phyloP scores from a whole-genome alignment of 1,140 invertebrate genomes.

The Hestina assimilis region DNA sequence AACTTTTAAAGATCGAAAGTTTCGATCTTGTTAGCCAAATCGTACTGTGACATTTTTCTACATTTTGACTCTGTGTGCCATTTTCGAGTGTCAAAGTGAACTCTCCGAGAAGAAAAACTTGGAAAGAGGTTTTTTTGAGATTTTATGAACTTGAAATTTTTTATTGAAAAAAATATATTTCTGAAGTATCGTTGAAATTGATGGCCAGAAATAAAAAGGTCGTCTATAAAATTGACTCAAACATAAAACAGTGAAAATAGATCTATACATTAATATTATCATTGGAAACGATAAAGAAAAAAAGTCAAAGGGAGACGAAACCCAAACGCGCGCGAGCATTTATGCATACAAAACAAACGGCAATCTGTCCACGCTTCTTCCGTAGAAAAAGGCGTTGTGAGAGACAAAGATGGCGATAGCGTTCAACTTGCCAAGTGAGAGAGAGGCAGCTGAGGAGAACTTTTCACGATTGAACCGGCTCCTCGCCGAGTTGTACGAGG shows the following conservation, averaged over 20 bases:
- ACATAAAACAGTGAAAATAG: not conserved
- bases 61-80: constrained; percentile 42
- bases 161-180: not conserved
- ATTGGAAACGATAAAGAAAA: constrained; percentile 18
- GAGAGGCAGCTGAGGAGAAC: constrained; percentile 75
- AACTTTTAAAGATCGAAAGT: constrained; percentile 43
- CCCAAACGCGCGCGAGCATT: constrained; percentile 48
- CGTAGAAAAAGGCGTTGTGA: constrained; percentile 65
- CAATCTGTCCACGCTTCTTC: constrained; percentile 63
- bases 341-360: constrained; percentile 70
- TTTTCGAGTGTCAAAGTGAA: constrained; percentile 53
- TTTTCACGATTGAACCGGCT: constrained; percentile 77
- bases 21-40: constrained; percentile 48
- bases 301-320: constrained; percentile 33
- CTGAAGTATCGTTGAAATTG: not conserved
- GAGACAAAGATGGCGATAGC: constrained; percentile 76
- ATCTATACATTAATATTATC: not conserved
- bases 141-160: constrained; percentile 13
- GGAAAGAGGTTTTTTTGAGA: constrained; percentile 24
- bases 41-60: constrained; percentile 41
- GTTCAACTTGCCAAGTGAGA: constrained; percentile 75
- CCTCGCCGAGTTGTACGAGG: constrained; percentile 74
- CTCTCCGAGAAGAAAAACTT: constrained; percentile 28
- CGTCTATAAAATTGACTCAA: not conserved
- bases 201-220: not conserved